Conservation (phyloP, 1,140 invertebrate species). For the Hyphantria cunea region DNA sequence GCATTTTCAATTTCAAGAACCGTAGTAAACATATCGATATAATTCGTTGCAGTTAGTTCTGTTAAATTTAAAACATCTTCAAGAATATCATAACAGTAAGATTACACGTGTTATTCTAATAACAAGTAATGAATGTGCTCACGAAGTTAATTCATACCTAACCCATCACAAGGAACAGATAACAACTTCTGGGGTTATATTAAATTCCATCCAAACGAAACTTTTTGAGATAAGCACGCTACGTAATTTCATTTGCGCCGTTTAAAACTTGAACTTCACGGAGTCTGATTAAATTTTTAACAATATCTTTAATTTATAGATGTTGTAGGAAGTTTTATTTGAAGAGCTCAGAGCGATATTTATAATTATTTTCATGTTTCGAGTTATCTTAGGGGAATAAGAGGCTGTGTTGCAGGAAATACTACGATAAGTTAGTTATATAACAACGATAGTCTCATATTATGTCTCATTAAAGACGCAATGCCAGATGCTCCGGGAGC, state of each 20-base stretch:
- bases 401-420: no score
- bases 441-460: no score
- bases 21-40: no score
- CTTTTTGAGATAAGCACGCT: slow-evolving; percentile 47
- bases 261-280: slow-evolving; percentile 44
- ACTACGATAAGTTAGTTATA: no score
- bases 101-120: no score
- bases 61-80: no score
- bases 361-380: background rate
- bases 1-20: no score
- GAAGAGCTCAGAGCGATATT: slow-evolving; percentile 5
- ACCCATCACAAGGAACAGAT: slow-evolving; percentile 35
- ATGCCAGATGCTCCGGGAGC: no score
- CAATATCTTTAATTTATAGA: slow-evolving; percentile 51
- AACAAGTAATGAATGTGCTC: background rate
- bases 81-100: no score
- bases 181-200: slow-evolving; percentile 50
- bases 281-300: slow-evolving; percentile 55
- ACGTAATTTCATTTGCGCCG: slow-evolving; percentile 53
- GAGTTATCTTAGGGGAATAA: no score
- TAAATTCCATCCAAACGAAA: slow-evolving; percentile 54
- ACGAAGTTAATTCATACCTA: slow-evolving; percentile 44
- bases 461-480: no score
- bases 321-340: slow-evolving; percentile 31
- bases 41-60: no score